Base-by-base conservation (phyloP, 2,888 invertebrate species). In the Leucania comma region DNA sequence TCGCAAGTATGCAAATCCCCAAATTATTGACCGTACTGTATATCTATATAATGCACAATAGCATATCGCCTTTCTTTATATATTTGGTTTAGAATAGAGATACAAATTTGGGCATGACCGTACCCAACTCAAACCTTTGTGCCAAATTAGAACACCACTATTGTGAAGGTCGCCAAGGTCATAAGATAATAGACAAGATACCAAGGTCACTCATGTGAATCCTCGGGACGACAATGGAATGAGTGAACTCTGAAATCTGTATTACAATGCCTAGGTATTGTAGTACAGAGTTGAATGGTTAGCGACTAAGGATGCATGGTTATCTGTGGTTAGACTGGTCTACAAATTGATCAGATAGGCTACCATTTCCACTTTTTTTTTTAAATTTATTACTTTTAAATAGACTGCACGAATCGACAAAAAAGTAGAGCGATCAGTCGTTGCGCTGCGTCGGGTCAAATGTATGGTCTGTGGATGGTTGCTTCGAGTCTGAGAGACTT, bases 111-210 rank as follows among this genome's bases (percentile, higher is more conserved):
- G 29, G 24, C 62, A 54, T 67, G 53, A 46, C 42, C 26, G 46
- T 24, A 58, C 61, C 66, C 50, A 42, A 50, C 32, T 75, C 58
- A 80, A 62, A 50, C 50, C 42, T 50, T 75, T 75, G 67, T 60
- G 38, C 8, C 26, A 48, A 66, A 74, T 10, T 58, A 66, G 79
- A 57, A 35, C 38, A n/a, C 10, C 14, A 12, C 60, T 26, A 10
- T 66, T 58, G 22, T 63, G 60, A 81, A 63, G 54, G 69, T 75
- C 54, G n/a, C 26, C 38, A 75, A 68, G 68, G 59, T 80, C 54
- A 68, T 56, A 38, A 26, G 5, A 68, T 59, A 75, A 58, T 62
- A 51, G 22, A 62, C 59, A 48, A 54, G 53, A 75, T 8, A 24
- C 38, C 56, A 61, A 64, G 57, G 64, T 76, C 50, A 75, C 38